Base-by-base conservation (phyloP, 2,113 vertebrate genomes). In the Donacobius atricapilla region DNA sequence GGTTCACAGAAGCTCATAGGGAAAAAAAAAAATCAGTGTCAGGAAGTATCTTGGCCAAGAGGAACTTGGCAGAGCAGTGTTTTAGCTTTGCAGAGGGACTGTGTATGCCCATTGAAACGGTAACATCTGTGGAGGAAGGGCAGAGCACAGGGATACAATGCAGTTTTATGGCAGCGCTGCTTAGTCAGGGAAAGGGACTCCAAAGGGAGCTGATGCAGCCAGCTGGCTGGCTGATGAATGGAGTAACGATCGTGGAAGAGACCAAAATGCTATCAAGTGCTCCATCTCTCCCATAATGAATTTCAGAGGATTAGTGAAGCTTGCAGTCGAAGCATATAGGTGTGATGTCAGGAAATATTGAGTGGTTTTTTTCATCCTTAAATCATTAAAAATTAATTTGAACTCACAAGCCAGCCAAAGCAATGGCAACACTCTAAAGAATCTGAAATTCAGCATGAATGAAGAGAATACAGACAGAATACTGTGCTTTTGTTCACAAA, bases 61-160 rank as follows among this genome's bases (percentile, higher is more conserved):
- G 90, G 92, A 96, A 96, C 92, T 97, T 96, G 96, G 95, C 96
- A 96, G 60, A 83, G 82, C 79, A 37, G 77, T 27, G 31, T 90
- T 95, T 87, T 33, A 96, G 92, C 86, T 90, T 54, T 92, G 94
- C 90, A 51, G 83, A 90, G 94, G 84, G 79, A 80, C 93, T 94
- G 50, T 96, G 85, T 94, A 35, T 92, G 90, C 93, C 88, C 90
- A 95, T 95, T 96, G 96, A 97, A 83, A 68, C 0, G 11, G 68
- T 50, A 86, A 86, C 95, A 94, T 95, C 96, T 97, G 96, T 96
- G 96, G 96, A 95, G 95, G 94, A 97, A 97, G 92, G 96, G 96
- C 90, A 96, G 79, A 93, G 93, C 40, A 11, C 15, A 0, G 27
- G 42, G 56, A 54, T 68, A 96, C 90, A 95, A 95, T 87, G 92